phyloP scores from a whole-genome alignment of 2,888 invertebrate species.

The Saturnia pavonia region DNA sequence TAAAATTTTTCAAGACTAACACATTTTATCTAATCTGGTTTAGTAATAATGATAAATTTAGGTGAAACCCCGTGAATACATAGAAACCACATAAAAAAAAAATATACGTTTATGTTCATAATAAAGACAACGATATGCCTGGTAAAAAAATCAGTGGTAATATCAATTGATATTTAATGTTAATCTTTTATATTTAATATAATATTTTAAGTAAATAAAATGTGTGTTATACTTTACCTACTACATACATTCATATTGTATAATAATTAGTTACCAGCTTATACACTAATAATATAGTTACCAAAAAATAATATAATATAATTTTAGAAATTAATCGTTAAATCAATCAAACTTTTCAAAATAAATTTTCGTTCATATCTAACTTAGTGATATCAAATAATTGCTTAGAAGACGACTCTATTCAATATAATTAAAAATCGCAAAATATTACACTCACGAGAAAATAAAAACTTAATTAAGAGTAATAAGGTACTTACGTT shows the following conservation, averaged over 20 bases:
- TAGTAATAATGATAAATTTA: background rate
- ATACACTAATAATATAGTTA: background rate
- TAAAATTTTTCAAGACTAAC: background rate
- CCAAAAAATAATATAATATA: background rate
- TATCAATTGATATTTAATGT: background rate
- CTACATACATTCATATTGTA: background rate
- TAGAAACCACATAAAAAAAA: background rate
- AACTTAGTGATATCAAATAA: background rate
- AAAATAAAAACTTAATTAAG: background rate
- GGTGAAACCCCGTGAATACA: background rate
- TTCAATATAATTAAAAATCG: background rate
- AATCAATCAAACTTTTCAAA: no score
- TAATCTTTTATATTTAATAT: background rate
- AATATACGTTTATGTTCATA: background rate
- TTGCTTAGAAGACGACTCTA: background rate
- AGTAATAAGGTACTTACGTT: constrained; percentile 11
- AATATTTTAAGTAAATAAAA: background rate
- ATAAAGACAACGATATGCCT: background rate
- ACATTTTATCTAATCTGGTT: background rate
- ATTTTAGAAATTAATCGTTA: no score
- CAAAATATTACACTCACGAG: background rate
- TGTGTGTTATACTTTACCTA: background rate
- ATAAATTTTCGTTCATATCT: background rate
- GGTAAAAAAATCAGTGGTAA: background rate
- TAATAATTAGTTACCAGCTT: no score